Base-by-base conservation (phyloP, 1,140 invertebrate genomes). In the Drosophila guanche region DNA sequence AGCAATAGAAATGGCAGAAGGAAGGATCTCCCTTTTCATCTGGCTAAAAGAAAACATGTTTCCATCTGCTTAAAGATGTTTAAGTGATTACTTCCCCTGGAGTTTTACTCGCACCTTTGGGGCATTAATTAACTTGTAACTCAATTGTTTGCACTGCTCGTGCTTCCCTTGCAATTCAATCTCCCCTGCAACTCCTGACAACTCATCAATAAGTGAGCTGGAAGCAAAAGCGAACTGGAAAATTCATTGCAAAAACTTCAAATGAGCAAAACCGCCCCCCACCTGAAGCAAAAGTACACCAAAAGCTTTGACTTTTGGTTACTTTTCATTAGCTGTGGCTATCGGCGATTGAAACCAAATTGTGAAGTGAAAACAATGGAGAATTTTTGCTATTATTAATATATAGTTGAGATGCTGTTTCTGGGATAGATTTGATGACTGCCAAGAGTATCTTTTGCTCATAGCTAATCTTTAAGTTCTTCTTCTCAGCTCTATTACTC, bases 121-220 rank as follows among this genome's bases (percentile, higher is more conserved):
- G 4, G 29, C 14, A 33, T 67, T 68, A 68, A 68, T 68, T 68
- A 68, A 68, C 65, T 68, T 33, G 43, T 41, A 42, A n/a, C 33
- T 33, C 20, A 55, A 25, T 23, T 68, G 33, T 55, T 68, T 68
- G 62, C 51, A 52, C 50, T 68, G 43, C 41, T 53, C 46, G 16
- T n/a, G 5, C 12, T n/a, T 41, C 23, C 14, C 27, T 14, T 4
- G 8, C 48, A 20, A 20, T 20, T 20, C 16, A 20, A n/a, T n/a
- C 33, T 12, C 10, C 10, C 0, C 0, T 10, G 43, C 25, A 56
- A 48, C 62, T 68, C 62, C 56, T 42, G 62, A 68, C 62, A 68
- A 56, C 29, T 69, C 63, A 68, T 69, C 66, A 69, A 69, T 68
- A 68, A 68, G 68, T 68, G 51, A 69, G 65, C 42, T 68, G 60